Evolutionary conservation across 2,888 invertebrate genomes (phyloP).

Genomic region (Prostheceraeus crozeri): DNA sequence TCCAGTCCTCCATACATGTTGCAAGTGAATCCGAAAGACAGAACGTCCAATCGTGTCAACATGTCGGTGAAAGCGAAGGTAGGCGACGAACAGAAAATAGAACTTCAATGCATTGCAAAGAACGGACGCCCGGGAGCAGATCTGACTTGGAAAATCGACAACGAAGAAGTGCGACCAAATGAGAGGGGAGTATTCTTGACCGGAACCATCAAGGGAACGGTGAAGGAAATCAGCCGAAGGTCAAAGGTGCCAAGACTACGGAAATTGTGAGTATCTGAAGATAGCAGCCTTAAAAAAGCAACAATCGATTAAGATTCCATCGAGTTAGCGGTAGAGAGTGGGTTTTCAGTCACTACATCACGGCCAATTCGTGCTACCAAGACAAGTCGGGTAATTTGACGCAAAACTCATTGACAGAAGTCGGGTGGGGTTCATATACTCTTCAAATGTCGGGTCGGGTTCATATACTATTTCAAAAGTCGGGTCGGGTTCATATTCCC

Average conservation of each 20-base stretch:
- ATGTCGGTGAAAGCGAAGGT: background rate
- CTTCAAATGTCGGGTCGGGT: too few relatives aligned
- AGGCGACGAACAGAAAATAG: background rate
- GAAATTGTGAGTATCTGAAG: too few relatives aligned
- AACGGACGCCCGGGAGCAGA: background rate
- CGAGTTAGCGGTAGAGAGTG: too few relatives aligned
- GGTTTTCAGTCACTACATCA: too few relatives aligned
- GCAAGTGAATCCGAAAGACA: background rate
- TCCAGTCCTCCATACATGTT: background rate
- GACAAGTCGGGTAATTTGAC: too few relatives aligned
- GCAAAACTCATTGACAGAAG: too few relatives aligned
- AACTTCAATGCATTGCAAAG: background rate
- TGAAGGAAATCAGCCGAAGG: background rate
- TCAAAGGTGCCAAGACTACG: background rate
- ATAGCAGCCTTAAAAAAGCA: too few relatives aligned
- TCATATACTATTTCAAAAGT: too few relatives aligned
- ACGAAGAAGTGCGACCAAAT: background rate
- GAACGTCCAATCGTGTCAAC: background rate
- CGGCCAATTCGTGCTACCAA: too few relatives aligned
- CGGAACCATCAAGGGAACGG: background rate
- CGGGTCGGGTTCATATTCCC: too few relatives aligned
- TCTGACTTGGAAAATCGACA: constrained; percentile 5
- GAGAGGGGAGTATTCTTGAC: background rate
- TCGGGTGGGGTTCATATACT: too few relatives aligned
- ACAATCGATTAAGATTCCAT: too few relatives aligned